Evolutionary conservation across 2,797 vertebrate species (phyloP).

Genomic region (Gila robusta): DNA sequence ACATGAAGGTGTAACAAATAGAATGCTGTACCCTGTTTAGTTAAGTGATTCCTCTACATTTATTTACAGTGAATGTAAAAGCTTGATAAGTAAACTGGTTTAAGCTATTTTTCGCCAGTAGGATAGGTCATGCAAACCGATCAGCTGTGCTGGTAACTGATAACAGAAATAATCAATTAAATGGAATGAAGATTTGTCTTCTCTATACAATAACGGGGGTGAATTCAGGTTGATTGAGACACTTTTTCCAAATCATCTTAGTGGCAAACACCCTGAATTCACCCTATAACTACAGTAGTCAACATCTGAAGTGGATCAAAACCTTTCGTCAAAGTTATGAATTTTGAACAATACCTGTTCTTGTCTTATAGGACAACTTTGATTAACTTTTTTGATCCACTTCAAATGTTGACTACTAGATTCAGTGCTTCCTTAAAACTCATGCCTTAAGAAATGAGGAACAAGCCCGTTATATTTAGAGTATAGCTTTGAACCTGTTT

Average conservation of each 20-base stretch:
- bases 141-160: not conserved
- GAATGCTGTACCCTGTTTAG: not conserved
- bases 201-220: not conserved
- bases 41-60: too few species aligned
- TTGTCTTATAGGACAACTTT: too few species aligned
- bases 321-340: too few species aligned
- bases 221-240: not conserved
- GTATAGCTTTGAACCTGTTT: not conserved
- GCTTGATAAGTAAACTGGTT: not conserved
- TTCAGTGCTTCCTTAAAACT: not conserved
- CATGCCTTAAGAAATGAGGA: too few species aligned
- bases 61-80: not conserved
- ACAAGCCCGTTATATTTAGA: not conserved
- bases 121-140: not conserved
- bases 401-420: not conserved
- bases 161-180: too few species aligned
- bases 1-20: too few species aligned
- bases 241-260: too few species aligned
- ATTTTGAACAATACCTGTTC: too few species aligned
- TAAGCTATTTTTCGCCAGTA: not conserved
- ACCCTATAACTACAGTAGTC: not conserved
- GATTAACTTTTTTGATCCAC: too few species aligned
- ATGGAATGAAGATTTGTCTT: not conserved
- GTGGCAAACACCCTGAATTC: too few species aligned
- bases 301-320: too few species aligned